A percentile compares a stretch with the other conserved stretches of the same genome.
Conservation (phyloP, 1,140 invertebrate species). For the Drosophila bipectinata region DNA sequence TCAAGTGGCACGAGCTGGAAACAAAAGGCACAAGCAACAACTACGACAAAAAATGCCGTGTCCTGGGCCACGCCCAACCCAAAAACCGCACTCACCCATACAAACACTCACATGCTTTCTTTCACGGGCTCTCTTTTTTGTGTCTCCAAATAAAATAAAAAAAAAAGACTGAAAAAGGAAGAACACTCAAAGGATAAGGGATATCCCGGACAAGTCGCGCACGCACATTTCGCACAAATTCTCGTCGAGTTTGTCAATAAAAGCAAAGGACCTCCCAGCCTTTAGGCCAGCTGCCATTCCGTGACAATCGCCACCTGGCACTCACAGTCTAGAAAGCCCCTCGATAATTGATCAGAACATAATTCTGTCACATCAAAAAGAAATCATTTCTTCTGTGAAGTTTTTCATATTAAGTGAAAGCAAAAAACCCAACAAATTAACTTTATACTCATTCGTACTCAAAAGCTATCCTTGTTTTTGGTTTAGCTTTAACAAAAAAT, state of each 20-base stretch:
- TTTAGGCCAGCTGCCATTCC: slow-evolving; percentile 61
- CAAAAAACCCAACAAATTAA: background rate
- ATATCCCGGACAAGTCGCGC: slow-evolving; percentile 55
- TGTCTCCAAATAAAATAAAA: slow-evolving; percentile 4
- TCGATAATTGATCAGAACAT: slow-evolving; percentile 36
- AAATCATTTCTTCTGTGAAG: slow-evolving; percentile 13
- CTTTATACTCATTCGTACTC: background rate
- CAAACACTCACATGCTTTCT: slow-evolving; percentile 17
- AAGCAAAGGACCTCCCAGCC: slow-evolving; percentile 61
- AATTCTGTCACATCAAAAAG: slow-evolving; percentile 25
- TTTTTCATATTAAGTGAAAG: slow-evolving; percentile 1
- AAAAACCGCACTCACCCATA: slow-evolving; percentile 33
- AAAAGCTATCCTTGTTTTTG: background rate
- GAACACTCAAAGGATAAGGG: slow-evolving; percentile 74
- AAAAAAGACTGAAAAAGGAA: slow-evolving; percentile 1
- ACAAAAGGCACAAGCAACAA: slow-evolving; percentile 60
- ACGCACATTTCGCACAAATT: slow-evolving; percentile 75
- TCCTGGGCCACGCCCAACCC: slow-evolving; percentile 59
- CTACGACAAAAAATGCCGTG: slow-evolving; percentile 42
- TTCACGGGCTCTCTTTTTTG: slow-evolving; percentile 43
- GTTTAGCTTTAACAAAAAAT: background rate
- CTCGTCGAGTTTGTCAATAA: slow-evolving; percentile 75
- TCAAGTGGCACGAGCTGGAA: slow-evolving; percentile 67
- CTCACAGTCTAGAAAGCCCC: background rate
- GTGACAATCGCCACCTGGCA: slow-evolving; percentile 74